Evolutionary conservation across 2,888 invertebrate species (phyloP), one percentile per base, ranked within the genome.

Genomic region (Drosophila phalerata): DNA sequence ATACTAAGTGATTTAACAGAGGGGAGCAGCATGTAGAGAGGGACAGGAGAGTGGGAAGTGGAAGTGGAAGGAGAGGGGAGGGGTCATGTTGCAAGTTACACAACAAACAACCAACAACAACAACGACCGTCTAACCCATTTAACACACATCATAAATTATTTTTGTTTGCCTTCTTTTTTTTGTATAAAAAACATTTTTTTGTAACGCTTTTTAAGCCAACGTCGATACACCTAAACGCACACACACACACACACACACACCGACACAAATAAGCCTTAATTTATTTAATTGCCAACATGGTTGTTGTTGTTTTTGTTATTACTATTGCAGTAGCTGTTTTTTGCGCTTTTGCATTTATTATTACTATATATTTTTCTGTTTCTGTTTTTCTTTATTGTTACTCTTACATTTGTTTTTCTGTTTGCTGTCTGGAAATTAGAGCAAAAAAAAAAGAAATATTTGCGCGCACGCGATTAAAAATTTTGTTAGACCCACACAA

Each of bases 201-300:
- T 40, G 57, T 69, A 73, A 75, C 73, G 74, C 76, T 85, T 84
- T 77, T 84, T 67, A 71, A 81, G 79, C 73, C 65, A 68, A 60
- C 65, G 48, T 63, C 55, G 51, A 81, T 76, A 81, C 72, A 73
- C 69, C 73, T 64, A 72, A 73, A 10, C 52, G 65, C 57, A 45
- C 61, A 56, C 49, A 42, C 57, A 22, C 22, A 19, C 19, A 65
- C 51, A 65, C 51, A 57, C 53, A 68, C 37, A 37, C 52, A 65
- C 60, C 69, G 68, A 69, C 73, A 79, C 52, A 72, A 69, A 75
- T 74, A 76, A 76, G 76, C 69, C 75, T 84, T 91, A 90, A 91
- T 90, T 91, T 90, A 85, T 82, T 90, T 90, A 91, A 91, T 91
- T 91, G 85, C 75, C 72, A 13, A 62, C 64, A 64, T 65, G 64